These are phyloP conservation scores for Drosophila ficusphila DNA, from an alignment of 1,140 invertebrate species.

Conservation along the genomic window DNA sequence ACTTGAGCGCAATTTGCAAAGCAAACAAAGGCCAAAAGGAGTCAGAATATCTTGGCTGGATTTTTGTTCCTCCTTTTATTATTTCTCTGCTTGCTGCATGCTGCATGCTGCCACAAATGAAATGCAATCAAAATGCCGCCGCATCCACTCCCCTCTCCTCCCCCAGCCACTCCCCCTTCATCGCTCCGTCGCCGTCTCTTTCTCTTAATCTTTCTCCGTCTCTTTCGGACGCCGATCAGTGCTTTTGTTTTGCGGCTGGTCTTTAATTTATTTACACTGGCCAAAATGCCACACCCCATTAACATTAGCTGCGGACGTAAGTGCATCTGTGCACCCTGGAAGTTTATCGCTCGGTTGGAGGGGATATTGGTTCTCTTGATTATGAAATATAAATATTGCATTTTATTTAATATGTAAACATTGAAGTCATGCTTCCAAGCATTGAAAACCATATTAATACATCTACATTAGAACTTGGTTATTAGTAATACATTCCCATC, in stretches of 20 bases:
- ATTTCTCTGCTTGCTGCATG: too few relatives aligned
- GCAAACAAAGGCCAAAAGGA: conserved; percentile 67
- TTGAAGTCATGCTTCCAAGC: too few relatives aligned
- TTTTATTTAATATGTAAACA: too few relatives aligned
- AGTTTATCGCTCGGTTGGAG: neutral
- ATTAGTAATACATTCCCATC: too few relatives aligned
- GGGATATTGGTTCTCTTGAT: neutral
- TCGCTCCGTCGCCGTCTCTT: too few relatives aligned
- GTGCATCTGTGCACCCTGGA: conserved; percentile 25
- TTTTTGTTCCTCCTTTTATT: neutral
- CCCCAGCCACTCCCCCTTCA: too few relatives aligned
- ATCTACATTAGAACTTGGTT: too few relatives aligned
- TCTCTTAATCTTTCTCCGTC: neutral
- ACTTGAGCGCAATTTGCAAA: conserved; percentile 72
- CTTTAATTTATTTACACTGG: conserved; percentile 81
- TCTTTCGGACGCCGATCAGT: conserved; percentile 9
- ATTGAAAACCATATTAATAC: too few relatives aligned
- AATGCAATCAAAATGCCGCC: conserved; percentile 76
- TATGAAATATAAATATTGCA: neutral
- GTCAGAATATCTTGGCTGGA: conserved; percentile 18
- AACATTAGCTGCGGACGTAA: conserved; percentile 42
- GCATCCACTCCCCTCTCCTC: conserved; percentile 15
- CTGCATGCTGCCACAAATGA: conserved; percentile 51
- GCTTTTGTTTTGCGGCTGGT: conserved; percentile 70
- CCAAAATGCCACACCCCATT: conserved; percentile 78